These are phyloP conservation scores for Taxidea taxus DNA, from an alignment of 2,113 vertebrate genomes.

Conservation along the genomic window DNA sequence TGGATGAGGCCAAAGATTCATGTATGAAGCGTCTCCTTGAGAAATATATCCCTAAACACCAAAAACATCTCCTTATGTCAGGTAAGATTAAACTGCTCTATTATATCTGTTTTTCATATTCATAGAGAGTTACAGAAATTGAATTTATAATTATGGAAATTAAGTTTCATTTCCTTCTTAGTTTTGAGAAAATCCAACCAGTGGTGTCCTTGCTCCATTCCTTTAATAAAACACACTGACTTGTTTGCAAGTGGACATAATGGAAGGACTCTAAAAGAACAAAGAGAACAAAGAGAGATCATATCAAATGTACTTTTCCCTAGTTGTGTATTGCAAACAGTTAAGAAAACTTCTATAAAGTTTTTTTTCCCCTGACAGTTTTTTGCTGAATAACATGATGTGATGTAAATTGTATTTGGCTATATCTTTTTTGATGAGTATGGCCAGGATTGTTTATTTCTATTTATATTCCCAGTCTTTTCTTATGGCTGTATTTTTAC, in stretches of 20 bases:
- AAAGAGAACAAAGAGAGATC: not conserved
- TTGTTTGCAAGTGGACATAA: not conserved
- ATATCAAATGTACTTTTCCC: not conserved
- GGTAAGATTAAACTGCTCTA: conserved; percentile 70
- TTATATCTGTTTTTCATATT: not conserved
- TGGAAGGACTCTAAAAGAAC: not conserved
- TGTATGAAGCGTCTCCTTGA: conserved; percentile 77
- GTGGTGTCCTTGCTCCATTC: not conserved
- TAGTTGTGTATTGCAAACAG: not conserved
- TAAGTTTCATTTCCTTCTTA: conserved; percentile 1
- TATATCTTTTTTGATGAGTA: not conserved
- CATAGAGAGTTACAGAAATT: conserved; percentile 6
- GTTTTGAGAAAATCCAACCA: conserved; percentile 17
- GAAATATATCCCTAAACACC: conserved; percentile 45
- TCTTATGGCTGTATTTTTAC: not conserved
- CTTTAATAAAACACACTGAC: not conserved
- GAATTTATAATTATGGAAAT: conserved; percentile 42
- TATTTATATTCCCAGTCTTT: not conserved
- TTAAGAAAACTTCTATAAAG: not conserved
- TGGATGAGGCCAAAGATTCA: conserved; percentile 75
- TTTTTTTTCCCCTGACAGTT: not conserved
- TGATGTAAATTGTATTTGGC: not conserved
- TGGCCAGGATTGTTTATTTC: conserved; percentile 10
- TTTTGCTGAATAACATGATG: conserved; percentile 6
- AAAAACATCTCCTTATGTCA: conserved; percentile 49